A percentile compares a stretch with the other conserved stretches of the same genome.
These are phyloP conservation scores for Andrena dorsata DNA, from an alignment of 2,888 invertebrate genomes.

Conservation along the genomic window DNA sequence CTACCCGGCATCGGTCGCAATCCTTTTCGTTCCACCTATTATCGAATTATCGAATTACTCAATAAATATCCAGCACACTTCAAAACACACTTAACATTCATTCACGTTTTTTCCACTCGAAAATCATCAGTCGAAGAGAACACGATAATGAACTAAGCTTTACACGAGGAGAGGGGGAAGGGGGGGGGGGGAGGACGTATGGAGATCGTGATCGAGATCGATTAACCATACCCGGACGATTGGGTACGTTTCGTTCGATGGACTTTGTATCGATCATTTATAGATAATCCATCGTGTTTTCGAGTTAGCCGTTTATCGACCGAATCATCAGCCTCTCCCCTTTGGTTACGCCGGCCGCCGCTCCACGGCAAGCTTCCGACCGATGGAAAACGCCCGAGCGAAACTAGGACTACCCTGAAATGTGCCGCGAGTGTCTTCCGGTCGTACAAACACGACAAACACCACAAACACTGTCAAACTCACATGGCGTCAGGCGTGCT, in stretches of 20 bases:
- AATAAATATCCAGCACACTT: no score
- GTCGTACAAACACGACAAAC: not conserved
- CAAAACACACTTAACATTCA: not conserved
- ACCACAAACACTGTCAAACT: constrained; percentile 34
- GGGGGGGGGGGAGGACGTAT: no score
- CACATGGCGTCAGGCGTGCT: constrained; percentile 36
- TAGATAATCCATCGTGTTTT: not conserved
- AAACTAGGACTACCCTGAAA: constrained; percentile 29
- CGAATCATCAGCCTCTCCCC: not conserved
- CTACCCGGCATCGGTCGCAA: not conserved
- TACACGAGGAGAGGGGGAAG: not conserved
- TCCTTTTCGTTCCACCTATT: not conserved
- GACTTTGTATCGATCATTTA: not conserved
- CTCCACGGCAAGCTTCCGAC: not conserved
- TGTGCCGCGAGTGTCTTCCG: constrained; percentile 29
- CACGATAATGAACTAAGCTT: not conserved
- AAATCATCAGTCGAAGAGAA: constrained; percentile 6
- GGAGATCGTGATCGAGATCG: not conserved
- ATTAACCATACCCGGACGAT: not conserved
- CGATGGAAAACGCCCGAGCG: constrained; percentile 20
- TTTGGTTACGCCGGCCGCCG: not conserved
- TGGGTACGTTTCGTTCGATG: not conserved
- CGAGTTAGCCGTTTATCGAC: constrained; percentile 1
- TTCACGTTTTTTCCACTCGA: not conserved
- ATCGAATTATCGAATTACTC: no score